Evolutionary conservation across 2,113 vertebrate species (phyloP).

Genomic region (Hippolais icterina): DNA sequence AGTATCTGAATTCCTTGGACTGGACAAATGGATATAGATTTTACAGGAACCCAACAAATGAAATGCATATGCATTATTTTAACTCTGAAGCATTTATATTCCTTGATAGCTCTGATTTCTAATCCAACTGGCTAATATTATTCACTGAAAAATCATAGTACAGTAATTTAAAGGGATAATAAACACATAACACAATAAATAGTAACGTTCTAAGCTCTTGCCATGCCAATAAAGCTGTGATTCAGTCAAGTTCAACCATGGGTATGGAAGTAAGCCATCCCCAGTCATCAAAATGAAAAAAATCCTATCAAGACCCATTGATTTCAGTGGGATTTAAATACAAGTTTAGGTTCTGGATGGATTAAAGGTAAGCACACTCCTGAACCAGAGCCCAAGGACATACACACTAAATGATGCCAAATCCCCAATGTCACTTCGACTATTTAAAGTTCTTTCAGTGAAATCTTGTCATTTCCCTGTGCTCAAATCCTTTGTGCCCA

Average conservation of each 20-base stretch:
- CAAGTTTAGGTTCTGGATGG: background rate
- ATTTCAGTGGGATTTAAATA: slow-evolving; percentile 4
- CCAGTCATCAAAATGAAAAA: background rate
- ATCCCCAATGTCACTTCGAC: background rate
- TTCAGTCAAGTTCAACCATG: background rate
- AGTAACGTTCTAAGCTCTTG: background rate
- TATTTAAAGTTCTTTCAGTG: background rate
- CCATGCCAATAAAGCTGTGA: background rate
- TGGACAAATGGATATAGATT: slow-evolving; percentile 59
- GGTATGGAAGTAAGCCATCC: background rate
- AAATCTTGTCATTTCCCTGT: background rate
- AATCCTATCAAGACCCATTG: background rate
- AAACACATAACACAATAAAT: slow-evolving; percentile 41
- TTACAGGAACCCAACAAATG: slow-evolving; percentile 46
- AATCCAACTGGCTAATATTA: slow-evolving; percentile 29
- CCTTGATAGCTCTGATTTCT: slow-evolving; percentile 23
- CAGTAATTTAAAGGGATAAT: slow-evolving; percentile 45
- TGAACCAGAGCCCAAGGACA: background rate
- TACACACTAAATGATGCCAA: background rate
- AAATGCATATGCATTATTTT: slow-evolving; percentile 55
- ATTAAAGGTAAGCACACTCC: background rate
- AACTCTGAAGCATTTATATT: slow-evolving; percentile 46
- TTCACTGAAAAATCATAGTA: slow-evolving; percentile 33
- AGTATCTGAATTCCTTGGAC: slow-evolving; percentile 55
- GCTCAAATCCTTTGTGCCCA: background rate